Evolutionary conservation across 1,140 invertebrate genomes (phyloP).

Genomic region (Chironomus tepperi): DNA sequence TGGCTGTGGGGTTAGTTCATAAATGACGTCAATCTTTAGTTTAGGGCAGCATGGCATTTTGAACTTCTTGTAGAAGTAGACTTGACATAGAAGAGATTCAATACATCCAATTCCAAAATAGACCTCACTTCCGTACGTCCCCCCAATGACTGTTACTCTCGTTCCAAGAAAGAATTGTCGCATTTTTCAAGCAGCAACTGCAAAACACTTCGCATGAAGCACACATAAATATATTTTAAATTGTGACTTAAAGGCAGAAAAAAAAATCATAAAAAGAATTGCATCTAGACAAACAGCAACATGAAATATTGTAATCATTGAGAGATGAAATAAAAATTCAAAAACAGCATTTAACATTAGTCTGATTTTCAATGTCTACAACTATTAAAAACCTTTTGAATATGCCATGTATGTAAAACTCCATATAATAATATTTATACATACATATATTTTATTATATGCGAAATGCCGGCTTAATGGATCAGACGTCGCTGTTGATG

Average conservation of each 20-base stretch:
- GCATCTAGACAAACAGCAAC: background rate
- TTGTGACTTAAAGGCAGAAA: background rate
- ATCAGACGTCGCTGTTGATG: background rate
- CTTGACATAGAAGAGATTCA: background rate
- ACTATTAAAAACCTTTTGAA: background rate
- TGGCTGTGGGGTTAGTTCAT: no score
- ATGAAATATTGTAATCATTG: constrained; percentile 5
- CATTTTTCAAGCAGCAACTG: background rate
- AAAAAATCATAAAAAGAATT: constrained; percentile 4
- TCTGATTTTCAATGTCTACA: background rate
- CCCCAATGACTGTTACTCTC: no score
- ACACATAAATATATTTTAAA: background rate
- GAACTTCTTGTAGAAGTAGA: background rate
- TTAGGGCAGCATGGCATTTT: no score
- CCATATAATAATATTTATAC: no score
- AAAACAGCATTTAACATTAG: background rate
- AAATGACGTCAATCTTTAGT: no score
- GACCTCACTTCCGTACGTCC: no score
- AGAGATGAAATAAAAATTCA: background rate
- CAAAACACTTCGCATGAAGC: constrained; percentile 2
- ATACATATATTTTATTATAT: constrained; percentile 3
- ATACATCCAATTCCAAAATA: no score
- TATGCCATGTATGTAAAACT: background rate
- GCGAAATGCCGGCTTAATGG: background rate
- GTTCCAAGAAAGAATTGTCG: background rate